Conservation (phyloP, 2,888 invertebrate species). For the Papilio protenor region DNA sequence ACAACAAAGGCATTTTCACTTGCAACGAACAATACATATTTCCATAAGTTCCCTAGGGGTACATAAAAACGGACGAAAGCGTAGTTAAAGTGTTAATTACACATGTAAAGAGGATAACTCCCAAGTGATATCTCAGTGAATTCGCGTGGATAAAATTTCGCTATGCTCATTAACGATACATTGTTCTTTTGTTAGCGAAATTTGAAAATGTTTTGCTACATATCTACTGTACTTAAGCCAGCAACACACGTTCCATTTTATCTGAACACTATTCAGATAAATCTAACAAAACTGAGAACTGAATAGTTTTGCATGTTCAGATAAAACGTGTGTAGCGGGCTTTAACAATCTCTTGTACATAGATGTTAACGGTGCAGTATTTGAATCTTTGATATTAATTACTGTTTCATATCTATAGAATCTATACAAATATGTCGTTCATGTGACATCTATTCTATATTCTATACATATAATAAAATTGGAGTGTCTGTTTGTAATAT, state of each 20-base stretch:
- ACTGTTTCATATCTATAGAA: no score
- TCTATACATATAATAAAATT: no score
- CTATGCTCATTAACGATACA: conserved; percentile 31
- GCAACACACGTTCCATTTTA: no score
- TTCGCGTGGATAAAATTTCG: conserved; percentile 31
- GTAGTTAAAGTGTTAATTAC: conserved; percentile 44
- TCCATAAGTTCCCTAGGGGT: conserved; percentile 37
- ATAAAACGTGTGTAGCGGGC: background rate
- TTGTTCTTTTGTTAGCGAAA: conserved; percentile 18
- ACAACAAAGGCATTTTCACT: conserved; percentile 37
- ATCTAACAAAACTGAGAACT: no score
- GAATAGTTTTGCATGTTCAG: no score
- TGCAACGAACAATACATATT: conserved; percentile 37
- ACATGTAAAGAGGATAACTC: conserved; percentile 42
- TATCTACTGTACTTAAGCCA: background rate
- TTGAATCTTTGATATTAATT: no score
- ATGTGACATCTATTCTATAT: no score
- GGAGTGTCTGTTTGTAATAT: no score
- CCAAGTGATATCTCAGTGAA: conserved; percentile 35
- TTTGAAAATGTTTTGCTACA: background rate
- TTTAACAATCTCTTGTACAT: background rate
- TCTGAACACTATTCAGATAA: no score
- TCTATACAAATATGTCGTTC: no score
- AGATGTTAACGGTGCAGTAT: background rate
- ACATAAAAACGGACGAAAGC: conserved; percentile 41